A percentile compares a stretch with the other conserved stretches of the same genome.
These are phyloP conservation scores for Megastigmus dorsalis DNA, from an alignment of 2,888 invertebrate genomes.

Conservation along the genomic window DNA sequence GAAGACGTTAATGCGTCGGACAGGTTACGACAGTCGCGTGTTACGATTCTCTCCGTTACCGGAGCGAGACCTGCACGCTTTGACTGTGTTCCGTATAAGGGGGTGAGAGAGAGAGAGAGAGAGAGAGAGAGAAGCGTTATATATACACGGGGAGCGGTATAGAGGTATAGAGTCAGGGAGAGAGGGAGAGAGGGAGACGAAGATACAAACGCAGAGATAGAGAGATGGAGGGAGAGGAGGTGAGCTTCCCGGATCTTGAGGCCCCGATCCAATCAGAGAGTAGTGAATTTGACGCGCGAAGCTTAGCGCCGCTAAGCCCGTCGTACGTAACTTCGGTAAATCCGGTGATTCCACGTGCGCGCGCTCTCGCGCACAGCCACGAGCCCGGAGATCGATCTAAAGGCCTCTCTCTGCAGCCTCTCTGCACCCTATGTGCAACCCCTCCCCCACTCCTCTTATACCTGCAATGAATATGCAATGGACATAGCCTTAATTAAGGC, in stretches of 20 bases:
- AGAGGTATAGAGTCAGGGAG: not conserved
- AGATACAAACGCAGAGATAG: too few species aligned
- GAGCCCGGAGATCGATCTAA: too few species aligned
- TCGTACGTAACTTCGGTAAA: slow-evolving; percentile 44
- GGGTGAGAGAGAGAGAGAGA: not conserved
- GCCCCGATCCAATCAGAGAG: slow-evolving; percentile 50
- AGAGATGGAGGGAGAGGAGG: not conserved
- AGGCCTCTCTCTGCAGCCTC: not conserved
- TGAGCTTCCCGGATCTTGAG: slow-evolving; percentile 15
- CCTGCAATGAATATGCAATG: slow-evolving; percentile 50
- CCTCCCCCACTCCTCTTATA: too few species aligned
- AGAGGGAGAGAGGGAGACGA: not conserved
- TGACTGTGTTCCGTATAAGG: too few species aligned
- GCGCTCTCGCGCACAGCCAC: too few species aligned
- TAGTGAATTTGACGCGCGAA: slow-evolving; percentile 55
- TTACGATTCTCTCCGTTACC: slow-evolving; percentile 45
- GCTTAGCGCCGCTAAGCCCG: slow-evolving; percentile 46
- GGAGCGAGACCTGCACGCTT: too few species aligned
- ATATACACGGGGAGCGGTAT: not conserved
- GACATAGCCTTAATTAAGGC: slow-evolving; percentile 45
- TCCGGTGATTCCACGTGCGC: slow-evolving; percentile 19
- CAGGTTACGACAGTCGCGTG: slow-evolving; percentile 55
- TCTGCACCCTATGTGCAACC: not conserved
- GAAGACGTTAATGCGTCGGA: slow-evolving; percentile 55
- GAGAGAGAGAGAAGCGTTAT: not conserved